Percentiles rank a stretch among this genome's conserved stretches.
Evolutionary conservation across 2,888 invertebrate genomes (phyloP).

Genomic region (Aporophyla lueneburgensis): DNA sequence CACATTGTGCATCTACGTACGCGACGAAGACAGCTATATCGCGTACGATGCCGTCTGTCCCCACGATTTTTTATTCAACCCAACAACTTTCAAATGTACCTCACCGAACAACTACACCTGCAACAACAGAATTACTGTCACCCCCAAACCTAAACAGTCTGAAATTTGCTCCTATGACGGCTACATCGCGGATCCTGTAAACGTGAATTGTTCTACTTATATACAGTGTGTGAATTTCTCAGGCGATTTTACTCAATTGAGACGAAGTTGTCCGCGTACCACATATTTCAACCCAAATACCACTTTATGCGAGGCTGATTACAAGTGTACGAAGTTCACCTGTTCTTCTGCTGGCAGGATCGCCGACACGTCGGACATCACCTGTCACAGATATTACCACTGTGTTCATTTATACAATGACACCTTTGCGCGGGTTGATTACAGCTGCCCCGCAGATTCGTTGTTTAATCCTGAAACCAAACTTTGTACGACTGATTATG

Average conservation of each 20-base stretch:
- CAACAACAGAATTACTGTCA: background rate
- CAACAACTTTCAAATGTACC: slow-evolving; percentile 18
- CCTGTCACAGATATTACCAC: slow-evolving; percentile 32
- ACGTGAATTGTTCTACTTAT: slow-evolving; percentile 31
- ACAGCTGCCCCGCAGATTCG: slow-evolving; percentile 26
- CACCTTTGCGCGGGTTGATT: slow-evolving; percentile 24
- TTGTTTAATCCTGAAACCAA: slow-evolving; percentile 26
- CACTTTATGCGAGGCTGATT: slow-evolving; percentile 36
- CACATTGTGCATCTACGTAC: slow-evolving; percentile 38
- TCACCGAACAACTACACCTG: slow-evolving; percentile 18
- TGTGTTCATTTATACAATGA: slow-evolving; percentile 37
- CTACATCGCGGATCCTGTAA: slow-evolving; percentile 29
- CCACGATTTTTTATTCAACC: slow-evolving; percentile 24
- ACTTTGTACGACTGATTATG: slow-evolving; percentile 24
- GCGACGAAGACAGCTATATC: slow-evolving; percentile 18
- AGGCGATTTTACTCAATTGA: slow-evolving; percentile 30
- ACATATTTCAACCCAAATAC: slow-evolving; percentile 46
- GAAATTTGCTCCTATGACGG: slow-evolving; percentile 32
- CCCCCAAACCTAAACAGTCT: background rate
- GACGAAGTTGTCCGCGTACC: slow-evolving; percentile 13
- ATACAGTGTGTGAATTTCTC: slow-evolving; percentile 43
- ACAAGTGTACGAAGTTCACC: slow-evolving; percentile 8
- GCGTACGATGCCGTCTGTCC: slow-evolving; percentile 25
- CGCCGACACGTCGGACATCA: slow-evolving; percentile 18
- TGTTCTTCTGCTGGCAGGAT: slow-evolving; percentile 34